Percentiles rank a stretch among this genome's conserved stretches.
These are phyloP conservation scores for Anoplophora glabripennis DNA, from an alignment of 1,140 invertebrate genomes.

Conservation along the genomic window DNA sequence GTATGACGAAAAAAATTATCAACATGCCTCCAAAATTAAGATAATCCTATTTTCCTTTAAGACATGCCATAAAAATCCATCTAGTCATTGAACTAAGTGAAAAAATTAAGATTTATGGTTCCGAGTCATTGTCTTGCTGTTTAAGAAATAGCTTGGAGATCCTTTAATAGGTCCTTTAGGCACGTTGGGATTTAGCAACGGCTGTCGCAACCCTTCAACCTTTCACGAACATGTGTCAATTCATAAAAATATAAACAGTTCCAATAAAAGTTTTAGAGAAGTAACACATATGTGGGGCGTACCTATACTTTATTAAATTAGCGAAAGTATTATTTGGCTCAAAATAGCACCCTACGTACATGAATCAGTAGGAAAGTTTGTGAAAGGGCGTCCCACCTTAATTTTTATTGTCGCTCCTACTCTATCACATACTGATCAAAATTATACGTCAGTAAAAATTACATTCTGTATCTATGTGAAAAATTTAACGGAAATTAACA, in stretches of 20 bases:
- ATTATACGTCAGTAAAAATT: conserved; percentile 1
- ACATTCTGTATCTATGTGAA: not conserved
- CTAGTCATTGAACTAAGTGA: not conserved
- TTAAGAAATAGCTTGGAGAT: not conserved
- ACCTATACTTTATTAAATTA: conserved; percentile 2
- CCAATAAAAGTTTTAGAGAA: conserved; percentile 13
- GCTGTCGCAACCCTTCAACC: conserved; percentile 10
- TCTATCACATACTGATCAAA: conserved; percentile 11
- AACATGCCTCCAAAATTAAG: no score
- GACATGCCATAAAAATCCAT: not conserved
- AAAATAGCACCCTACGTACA: no score
- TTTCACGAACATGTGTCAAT: conserved; percentile 14
- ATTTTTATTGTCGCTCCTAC: not conserved
- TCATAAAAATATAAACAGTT: conserved; percentile 9
- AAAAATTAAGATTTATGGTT: conserved; percentile 5
- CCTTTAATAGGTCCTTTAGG: conserved; percentile 7
- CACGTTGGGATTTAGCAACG: conserved; percentile 11
- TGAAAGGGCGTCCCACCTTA: no score
- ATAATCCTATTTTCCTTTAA: no score
- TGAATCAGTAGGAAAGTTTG: no score
- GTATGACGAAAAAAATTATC: no score
- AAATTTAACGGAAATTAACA: conserved; percentile 12
- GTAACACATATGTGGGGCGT: conserved; percentile 17
- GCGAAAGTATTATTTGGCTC: no score
- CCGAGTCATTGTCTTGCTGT: not conserved